Conservation (phyloP, 1,140 invertebrate genomes). For the Drosophila repleta region DNA sequence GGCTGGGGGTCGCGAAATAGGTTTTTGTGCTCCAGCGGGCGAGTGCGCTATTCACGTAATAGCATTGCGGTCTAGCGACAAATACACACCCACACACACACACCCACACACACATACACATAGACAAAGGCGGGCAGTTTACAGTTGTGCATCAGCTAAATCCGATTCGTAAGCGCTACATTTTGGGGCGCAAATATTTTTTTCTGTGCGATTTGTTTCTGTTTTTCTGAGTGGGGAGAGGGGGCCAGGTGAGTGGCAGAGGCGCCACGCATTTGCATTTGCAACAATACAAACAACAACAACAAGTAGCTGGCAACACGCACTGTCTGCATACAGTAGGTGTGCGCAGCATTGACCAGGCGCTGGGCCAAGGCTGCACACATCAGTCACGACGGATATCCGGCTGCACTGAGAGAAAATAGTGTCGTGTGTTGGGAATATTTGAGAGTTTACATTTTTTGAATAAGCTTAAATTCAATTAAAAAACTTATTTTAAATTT, state of each 20-base stretch:
- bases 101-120: slow-evolving; percentile 22
- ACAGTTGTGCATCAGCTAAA: slow-evolving; percentile 59
- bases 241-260: not conserved
- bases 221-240: not conserved
- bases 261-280: slow-evolving; percentile 30
- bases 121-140: not conserved
- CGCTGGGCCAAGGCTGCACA: not conserved
- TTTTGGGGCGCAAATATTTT: slow-evolving; percentile 10
- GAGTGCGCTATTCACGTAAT: slow-evolving; percentile 69
- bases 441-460: no score
- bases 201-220: slow-evolving; percentile 11
- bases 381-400: slow-evolving; percentile 7
- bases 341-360: not conserved
- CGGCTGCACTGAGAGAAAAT: slow-evolving; percentile 3
- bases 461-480: no score
- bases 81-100: slow-evolving; percentile 53
- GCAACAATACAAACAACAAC: slow-evolving; percentile 4
- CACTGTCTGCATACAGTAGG: not conserved
- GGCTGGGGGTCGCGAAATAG: slow-evolving; percentile 19
- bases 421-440: no score
- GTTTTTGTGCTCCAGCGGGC: slow-evolving; percentile 33
- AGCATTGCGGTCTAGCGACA: slow-evolving; percentile 72
- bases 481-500: no score
- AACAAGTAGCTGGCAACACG: slow-evolving; percentile 30
- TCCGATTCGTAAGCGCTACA: slow-evolving; percentile 59